Conservation (phyloP, 2,113 vertebrate genomes). For the Actinemys pallida region DNA sequence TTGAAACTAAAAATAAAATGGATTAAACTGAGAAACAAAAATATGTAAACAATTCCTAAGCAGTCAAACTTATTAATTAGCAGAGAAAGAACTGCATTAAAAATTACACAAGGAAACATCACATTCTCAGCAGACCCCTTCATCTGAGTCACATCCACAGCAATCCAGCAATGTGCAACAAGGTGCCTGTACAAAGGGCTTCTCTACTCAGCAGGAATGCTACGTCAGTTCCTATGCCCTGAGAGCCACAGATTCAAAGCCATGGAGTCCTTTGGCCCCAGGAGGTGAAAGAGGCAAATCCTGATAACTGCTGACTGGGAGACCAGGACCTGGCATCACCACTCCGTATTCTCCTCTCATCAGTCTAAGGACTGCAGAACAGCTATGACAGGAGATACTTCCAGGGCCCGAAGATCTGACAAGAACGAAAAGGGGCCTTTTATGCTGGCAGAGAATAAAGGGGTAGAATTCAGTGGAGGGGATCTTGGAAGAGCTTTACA, state of each 20-base stretch:
- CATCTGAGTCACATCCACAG: not conserved
- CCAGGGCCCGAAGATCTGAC: not conserved
- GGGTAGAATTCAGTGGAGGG: accelerated
- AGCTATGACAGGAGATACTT: accelerated
- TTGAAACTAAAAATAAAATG: not conserved
- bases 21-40: not conserved
- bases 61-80: not conserved
- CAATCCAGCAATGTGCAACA: not conserved
- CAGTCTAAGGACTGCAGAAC: accelerated
- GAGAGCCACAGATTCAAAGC: not conserved
- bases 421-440: accelerated
- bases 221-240: not conserved
- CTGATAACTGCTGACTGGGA: accelerated
- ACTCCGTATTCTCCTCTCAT: not conserved
- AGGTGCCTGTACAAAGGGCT: not conserved
- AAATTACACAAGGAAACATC: not conserved
- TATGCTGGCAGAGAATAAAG: accelerated
- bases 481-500: not conserved
- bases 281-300: not conserved
- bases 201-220: not conserved
- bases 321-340: not conserved
- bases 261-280: not conserved
- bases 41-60: no score
- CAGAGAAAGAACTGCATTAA: not conserved
- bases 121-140: not conserved